Evolutionary conservation across 2,113 vertebrate species (phyloP).

Genomic region (Telmatochromis brachygnathus): DNA sequence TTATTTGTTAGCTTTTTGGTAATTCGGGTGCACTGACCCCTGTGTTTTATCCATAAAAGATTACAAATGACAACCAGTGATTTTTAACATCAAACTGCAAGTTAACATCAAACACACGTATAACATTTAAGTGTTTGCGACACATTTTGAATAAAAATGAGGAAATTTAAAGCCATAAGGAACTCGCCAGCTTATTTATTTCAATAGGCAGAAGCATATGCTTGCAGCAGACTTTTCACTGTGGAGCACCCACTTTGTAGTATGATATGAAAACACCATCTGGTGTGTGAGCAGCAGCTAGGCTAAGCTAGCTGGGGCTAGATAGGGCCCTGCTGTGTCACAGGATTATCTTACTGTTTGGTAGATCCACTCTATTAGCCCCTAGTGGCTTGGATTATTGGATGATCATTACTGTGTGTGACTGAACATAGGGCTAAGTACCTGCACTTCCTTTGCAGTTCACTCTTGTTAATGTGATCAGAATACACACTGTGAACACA

Average conservation of each 20-base stretch:
- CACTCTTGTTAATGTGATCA: constrained; percentile 1
- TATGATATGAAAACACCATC: constrained; percentile 77
- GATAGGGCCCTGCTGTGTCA: constrained; percentile 59
- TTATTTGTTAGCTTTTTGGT: not conserved
- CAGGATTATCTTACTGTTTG: constrained; percentile 64
- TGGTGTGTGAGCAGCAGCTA: constrained; percentile 61
- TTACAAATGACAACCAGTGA: not conserved
- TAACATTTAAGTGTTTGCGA: not conserved
- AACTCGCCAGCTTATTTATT: constrained; percentile 48
- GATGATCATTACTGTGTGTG: constrained; percentile 60
- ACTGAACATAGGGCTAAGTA: constrained; percentile 50
- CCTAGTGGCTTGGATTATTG: constrained; percentile 54
- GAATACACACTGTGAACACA: not conserved
- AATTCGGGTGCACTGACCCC: not conserved
- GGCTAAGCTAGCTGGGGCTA: constrained; percentile 55
- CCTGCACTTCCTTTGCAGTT: constrained; percentile 12
- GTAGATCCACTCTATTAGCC: constrained; percentile 55
- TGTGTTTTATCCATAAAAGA: not conserved
- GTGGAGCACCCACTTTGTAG: constrained; percentile 62
- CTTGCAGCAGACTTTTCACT: constrained; percentile 62
- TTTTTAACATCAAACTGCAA: not conserved
- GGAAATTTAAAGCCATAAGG: not conserved
- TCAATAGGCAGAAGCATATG: constrained; percentile 65
- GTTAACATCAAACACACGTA: not conserved
- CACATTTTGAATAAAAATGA: not conserved